Conservation (phyloP, 2,797 vertebrate genomes). For the Pseudochirops corinnae region DNA sequence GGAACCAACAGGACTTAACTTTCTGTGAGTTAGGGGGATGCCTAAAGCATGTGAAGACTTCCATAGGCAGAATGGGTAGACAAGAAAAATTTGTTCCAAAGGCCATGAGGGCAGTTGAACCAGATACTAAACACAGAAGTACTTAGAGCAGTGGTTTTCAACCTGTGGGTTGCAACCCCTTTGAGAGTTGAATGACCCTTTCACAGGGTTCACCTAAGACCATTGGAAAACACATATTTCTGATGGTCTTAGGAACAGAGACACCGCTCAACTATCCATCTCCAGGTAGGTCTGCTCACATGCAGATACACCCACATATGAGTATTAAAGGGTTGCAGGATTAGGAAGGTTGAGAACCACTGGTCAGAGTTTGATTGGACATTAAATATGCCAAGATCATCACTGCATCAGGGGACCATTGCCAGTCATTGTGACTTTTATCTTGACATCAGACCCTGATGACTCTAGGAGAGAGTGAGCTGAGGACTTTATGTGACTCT, state of each 20-base stretch:
- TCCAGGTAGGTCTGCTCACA: no score
- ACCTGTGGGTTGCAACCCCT: no score
- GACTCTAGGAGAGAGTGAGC: neutral
- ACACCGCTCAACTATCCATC: no score
- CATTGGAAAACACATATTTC: no score
- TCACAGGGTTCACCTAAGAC: no score
- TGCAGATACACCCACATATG: no score
- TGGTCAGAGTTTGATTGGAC: neutral
- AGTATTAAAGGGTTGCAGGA: no score
- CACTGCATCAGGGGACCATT: neutral
- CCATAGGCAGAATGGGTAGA: neutral
- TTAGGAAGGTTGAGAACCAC: no score
- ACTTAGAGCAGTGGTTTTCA: neutral
- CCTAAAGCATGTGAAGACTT: neutral
- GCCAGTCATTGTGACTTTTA: neutral
- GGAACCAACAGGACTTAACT: neutral
- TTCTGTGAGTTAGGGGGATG: neutral
- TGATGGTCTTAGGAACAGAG: no score
- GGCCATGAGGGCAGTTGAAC: neutral
- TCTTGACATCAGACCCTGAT: neutral
- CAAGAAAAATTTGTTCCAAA: neutral
- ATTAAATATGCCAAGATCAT: neutral
- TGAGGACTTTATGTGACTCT: neutral
- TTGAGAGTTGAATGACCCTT: no score
- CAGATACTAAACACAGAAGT: neutral